phyloP scores from a whole-genome alignment of 2,113 vertebrate genomes.

The Heliornis fulica region DNA sequence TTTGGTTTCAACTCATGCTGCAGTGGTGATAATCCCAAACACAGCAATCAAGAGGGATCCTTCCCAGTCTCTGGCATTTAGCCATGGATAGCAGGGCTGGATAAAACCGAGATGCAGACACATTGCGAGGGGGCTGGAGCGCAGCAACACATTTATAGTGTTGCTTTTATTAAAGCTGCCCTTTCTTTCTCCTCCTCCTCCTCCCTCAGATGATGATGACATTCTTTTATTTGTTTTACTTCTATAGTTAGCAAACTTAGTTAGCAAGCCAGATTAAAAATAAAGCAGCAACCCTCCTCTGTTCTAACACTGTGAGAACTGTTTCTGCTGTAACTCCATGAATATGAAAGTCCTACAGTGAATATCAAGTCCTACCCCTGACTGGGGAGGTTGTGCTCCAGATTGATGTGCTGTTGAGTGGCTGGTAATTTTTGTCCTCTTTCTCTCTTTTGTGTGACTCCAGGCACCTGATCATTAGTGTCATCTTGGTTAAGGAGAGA shows the following conservation, averaged over 20 bases:
- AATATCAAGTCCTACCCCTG: background rate
- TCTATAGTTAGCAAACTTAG: conserved; percentile 43
- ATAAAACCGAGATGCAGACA: background rate
- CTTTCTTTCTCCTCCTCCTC: conserved; percentile 21
- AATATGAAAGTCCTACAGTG: background rate
- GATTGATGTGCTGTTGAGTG: background rate
- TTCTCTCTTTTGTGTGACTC: conserved; percentile 46
- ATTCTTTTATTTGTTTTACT: conserved; percentile 47
- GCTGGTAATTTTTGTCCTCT: conserved; percentile 47
- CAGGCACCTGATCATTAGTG: conserved; percentile 68
- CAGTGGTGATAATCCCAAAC: background rate
- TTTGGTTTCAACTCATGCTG: background rate
- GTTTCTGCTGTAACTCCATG: background rate
- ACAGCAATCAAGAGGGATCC: background rate
- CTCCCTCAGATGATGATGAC: conserved; percentile 39
- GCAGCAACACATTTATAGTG: background rate
- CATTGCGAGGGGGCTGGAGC: conserved; percentile 13
- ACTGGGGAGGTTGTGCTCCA: background rate
- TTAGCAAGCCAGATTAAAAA: conserved; percentile 42
- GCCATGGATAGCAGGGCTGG: background rate
- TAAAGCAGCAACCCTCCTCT: background rate
- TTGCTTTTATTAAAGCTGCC: conserved; percentile 37
- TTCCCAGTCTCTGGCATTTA: background rate
- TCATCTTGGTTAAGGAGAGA: conserved; percentile 41
- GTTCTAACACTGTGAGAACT: background rate